Base-by-base conservation (phyloP, 2,888 invertebrate species). In the Conus canariensis region DNA sequence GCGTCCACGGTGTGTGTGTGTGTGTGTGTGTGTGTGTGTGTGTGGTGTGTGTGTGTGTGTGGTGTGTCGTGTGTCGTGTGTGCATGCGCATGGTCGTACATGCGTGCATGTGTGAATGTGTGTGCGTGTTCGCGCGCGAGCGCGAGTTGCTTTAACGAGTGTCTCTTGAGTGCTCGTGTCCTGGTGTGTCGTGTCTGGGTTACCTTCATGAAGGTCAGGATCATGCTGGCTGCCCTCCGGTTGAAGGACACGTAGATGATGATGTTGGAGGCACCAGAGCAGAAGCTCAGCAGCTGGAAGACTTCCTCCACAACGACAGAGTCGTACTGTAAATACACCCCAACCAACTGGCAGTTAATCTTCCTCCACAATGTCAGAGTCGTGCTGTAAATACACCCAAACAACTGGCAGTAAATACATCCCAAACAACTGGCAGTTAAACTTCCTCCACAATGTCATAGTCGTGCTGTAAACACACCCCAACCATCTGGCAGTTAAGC, bases 221-320 rank as follows among this genome's bases (percentile, higher is more conserved):
- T 25, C 22, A 64, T 58, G 85, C 22, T 58, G 85, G 85, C 59
- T 19, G 60, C 58, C 9, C 85, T 58, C 16, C 85, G 56, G 85
- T 85, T 85, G 85, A 85, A 85, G 85, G 59, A 12, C 12, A 85
- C 59, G 85, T 85, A 85, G 85, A 85, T 45, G 58, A 85, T 5
- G 58, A 85, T 59, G 85, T 85, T 85, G 59, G 85, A 45, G 58
- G 45, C 58, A 6, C 58, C 85, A 14, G 59, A 8, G 58, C 45
- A 85, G 58, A 85, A 85, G 14, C 19, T 56, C 22, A 59, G 45
- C 45, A 85, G 56, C 85, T 85, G 85, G 22, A 10, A 85, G 22
- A 85, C 12, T 58, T 85, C 85, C 9, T 8, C 19, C 85, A 10
- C 12, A 12, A 80, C 8, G 30, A 30, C 30, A 45, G 2, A 45